Conservation (phyloP, 2,113 vertebrate species). For the Erythrolamprus reginae region DNA sequence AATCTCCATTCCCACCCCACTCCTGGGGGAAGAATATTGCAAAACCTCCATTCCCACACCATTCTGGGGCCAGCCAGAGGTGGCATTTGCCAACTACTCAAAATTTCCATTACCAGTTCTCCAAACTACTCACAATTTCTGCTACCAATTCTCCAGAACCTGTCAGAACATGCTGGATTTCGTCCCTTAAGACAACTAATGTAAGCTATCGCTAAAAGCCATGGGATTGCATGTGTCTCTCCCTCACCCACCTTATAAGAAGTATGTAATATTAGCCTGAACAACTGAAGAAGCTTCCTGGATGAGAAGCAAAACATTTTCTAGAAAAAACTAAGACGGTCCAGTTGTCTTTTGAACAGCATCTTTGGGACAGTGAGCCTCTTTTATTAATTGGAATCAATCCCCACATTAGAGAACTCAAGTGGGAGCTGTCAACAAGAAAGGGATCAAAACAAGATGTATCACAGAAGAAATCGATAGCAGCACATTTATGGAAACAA, state of each 20-base stretch:
- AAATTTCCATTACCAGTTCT: too few species aligned
- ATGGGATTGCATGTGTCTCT: background rate
- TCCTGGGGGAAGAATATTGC: too few species aligned
- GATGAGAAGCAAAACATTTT: background rate
- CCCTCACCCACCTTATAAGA: background rate
- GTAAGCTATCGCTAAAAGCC: background rate
- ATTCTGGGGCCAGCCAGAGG: too few species aligned
- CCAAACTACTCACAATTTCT: too few species aligned
- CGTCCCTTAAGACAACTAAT: background rate
- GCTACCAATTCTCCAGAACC: too few species aligned
- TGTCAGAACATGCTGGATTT: too few species aligned
- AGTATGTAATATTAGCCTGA: background rate
- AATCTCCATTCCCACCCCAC: too few species aligned
- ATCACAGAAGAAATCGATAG: background rate
- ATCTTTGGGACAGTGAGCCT: background rate
- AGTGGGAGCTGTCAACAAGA: background rate
- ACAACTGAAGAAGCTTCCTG: background rate
- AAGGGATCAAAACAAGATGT: background rate
- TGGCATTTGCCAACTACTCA: too few species aligned
- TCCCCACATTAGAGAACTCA: background rate
- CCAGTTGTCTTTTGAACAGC: background rate
- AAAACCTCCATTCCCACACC: too few species aligned
- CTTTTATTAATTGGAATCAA: background rate
- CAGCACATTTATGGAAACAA: background rate
- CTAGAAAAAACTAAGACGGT: background rate